A percentile compares a stretch with the other conserved stretches of the same genome.
Evolutionary conservation across 2,113 vertebrate species (phyloP).

Genomic region (Anser brachyrhynchus): DNA sequence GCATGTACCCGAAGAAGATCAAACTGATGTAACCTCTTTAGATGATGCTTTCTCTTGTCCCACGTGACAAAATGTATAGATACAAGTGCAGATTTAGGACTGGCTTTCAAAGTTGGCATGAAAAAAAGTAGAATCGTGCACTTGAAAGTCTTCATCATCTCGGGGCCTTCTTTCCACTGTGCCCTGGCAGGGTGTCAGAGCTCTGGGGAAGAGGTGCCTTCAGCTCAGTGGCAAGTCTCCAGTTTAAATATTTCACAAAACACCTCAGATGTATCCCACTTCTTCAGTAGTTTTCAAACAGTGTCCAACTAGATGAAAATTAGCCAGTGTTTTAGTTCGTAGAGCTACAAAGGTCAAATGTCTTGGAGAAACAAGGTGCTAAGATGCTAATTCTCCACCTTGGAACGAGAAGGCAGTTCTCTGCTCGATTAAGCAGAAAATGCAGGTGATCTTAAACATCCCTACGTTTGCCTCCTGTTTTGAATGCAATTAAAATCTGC

Average conservation of each 20-base stretch:
- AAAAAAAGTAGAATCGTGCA: background rate
- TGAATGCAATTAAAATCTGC: background rate
- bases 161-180: accelerated
- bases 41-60: background rate
- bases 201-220: background rate
- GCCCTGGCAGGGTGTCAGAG: background rate
- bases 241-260: slow-evolving; percentile 36
- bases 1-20: accelerated
- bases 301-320: slow-evolving; percentile 52
- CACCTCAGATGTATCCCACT: background rate
- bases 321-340: slow-evolving; percentile 16
- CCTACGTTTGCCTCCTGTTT: background rate
- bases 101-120: background rate
- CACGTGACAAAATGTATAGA: background rate
- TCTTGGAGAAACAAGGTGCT: slow-evolving; percentile 30
- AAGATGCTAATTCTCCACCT: slow-evolving; percentile 40
- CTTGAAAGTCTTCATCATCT: background rate
- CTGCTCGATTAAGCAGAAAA: slow-evolving; percentile 31
- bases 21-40: background rate
- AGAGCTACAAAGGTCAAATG: slow-evolving; percentile 38
- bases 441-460: slow-evolving; percentile 26
- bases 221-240: background rate
- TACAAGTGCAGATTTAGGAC: background rate
- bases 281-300: background rate
- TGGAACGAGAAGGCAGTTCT: background rate